Evolutionary conservation across 2,888 invertebrate genomes (phyloP).

Genomic region (Microplitis manilae): DNA sequence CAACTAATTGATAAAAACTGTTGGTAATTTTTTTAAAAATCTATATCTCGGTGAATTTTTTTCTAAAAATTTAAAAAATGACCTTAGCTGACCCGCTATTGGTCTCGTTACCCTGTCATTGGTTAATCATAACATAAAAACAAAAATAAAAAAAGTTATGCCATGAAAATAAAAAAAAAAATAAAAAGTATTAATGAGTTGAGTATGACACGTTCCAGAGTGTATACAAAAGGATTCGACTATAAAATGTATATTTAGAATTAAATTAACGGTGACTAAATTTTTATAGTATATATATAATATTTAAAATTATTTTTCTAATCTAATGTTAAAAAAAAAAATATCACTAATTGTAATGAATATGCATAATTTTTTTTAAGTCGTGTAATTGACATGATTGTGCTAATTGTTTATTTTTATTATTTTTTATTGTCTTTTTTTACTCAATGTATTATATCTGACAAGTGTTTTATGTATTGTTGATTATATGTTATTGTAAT

Average conservation of each 20-base stretch:
- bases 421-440: conserved; percentile 9
- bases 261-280: background rate
- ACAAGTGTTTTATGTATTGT: conserved; percentile 32
- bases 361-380: background rate
- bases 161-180: too few relatives aligned
- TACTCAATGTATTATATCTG: conserved; percentile 28
- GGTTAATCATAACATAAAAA: background rate
- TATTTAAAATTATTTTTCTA: conserved; percentile 3
- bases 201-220: background rate
- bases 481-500: conserved; percentile 23
- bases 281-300: background rate
- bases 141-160: background rate
- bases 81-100: too few relatives aligned
- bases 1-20: too few relatives aligned
- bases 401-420: conserved; percentile 17
- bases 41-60: too few relatives aligned
- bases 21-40: too few relatives aligned
- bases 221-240: background rate
- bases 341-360: background rate
- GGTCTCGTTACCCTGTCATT: background rate
- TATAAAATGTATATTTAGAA: background rate
- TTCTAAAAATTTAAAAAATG: too few relatives aligned
- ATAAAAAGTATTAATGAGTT: too few relatives aligned
- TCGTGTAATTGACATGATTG: background rate
- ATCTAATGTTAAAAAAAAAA: background rate